These are phyloP conservation scores for Callorhinus ursinus DNA, from an alignment of 2,113 vertebrate species.

Conservation along the genomic window DNA sequence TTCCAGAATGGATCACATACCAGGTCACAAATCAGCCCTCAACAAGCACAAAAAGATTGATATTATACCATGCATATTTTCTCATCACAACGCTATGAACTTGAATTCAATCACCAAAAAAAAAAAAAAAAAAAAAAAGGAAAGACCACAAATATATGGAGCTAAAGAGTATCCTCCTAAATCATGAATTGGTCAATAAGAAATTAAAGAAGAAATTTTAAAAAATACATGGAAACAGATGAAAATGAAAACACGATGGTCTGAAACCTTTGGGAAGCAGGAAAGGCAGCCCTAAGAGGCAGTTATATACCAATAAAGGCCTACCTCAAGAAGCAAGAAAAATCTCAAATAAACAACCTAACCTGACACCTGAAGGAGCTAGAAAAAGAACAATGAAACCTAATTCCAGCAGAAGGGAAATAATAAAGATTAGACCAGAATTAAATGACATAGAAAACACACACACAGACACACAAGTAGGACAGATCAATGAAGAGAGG, in stretches of 20 bases:
- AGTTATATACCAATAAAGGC: neutral
- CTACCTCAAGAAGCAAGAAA: no score
- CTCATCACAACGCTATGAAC: neutral
- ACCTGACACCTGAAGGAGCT: no score
- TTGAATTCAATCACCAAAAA: neutral
- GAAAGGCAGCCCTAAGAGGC: neutral
- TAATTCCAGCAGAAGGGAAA: no score
- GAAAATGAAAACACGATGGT: neutral
- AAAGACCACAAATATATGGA: neutral
- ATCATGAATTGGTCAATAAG: neutral
- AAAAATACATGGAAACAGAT: neutral
- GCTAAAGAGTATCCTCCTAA: neutral
- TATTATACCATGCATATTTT: neutral
- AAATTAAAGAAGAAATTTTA: neutral
- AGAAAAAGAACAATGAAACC: no score
- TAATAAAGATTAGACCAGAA: no score
- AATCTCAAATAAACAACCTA: no score
- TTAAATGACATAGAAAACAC: no score
- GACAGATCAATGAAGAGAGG: no score
- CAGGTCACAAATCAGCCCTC: neutral
- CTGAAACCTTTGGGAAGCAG: neutral
- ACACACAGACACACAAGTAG: no score
- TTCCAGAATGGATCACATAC: no score
- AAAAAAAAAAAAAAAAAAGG: no score
- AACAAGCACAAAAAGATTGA: neutral